Evolutionary conservation across 2,113 vertebrate genomes (phyloP).

Genomic region (Tauraco erythrolophus): DNA sequence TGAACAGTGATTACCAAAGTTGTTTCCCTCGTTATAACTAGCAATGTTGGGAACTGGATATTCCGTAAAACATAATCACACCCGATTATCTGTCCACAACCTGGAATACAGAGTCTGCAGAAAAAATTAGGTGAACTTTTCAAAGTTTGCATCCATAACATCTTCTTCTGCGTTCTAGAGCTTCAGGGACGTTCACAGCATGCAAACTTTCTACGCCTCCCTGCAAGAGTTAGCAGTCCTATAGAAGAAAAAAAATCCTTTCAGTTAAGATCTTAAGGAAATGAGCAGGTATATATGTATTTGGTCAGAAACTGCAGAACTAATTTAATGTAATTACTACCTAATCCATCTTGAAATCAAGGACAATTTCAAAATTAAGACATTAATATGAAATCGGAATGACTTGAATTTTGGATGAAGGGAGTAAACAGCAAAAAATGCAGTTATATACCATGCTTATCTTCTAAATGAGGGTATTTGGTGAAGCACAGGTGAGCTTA

Average conservation of each 20-base stretch:
- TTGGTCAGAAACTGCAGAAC: slow-evolving; percentile 12
- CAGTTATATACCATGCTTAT: background rate
- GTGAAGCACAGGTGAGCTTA: slow-evolving; percentile 36
- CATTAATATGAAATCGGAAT: slow-evolving; percentile 3
- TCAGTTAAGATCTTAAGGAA: background rate
- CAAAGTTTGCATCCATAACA: background rate
- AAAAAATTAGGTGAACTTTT: background rate
- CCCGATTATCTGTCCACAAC: background rate
- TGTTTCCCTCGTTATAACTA: background rate
- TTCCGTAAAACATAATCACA: background rate
- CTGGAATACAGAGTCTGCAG: background rate
- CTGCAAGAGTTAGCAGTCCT: background rate
- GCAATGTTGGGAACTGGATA: background rate
- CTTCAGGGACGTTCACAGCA: background rate
- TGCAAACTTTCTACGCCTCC: background rate
- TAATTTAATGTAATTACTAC: slow-evolving; percentile 24
- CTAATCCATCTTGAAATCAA: slow-evolving; percentile 13
- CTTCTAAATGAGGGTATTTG: slow-evolving; percentile 1
- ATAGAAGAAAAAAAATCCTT: background rate
- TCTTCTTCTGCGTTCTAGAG: background rate
- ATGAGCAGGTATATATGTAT: background rate
- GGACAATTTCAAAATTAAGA: slow-evolving; percentile 34
- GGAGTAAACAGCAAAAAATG: background rate
- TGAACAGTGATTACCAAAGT: background rate
- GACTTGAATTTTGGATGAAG: background rate